Base-by-base conservation (phyloP, 2,888 invertebrate genomes). In the Baccha elongata region DNA sequence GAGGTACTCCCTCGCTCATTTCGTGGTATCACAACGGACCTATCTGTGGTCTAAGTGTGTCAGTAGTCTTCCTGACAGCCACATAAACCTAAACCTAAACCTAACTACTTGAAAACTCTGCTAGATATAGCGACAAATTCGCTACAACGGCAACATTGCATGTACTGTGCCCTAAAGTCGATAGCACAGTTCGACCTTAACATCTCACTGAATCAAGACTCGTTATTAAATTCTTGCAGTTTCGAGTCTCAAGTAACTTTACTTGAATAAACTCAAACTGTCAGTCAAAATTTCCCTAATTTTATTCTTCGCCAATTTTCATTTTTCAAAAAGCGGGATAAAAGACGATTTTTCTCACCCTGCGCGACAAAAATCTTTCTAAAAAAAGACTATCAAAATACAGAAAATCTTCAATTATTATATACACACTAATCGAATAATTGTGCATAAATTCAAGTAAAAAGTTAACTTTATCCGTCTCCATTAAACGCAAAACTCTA, bases 281-380 rank as follows among this genome's bases (percentile, higher is more conserved):
- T 83, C 83, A 83, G 55, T 65, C 62, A 19, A 76, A 83, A 73
- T 83, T 83, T 78, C 78, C 83, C 68, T 4, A 21, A 10, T 83
- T 78, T 78, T 46, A 52, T 50, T 83, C 68, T 44, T 78, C 68
- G 68, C n/a, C n/a, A n/a, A n/a, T n/a, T n/a, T n/a, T n/a, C n/a
- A n/a, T n/a, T 78, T 78, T 83, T 78, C 73, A 83, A 83, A 83
- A 83, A 83, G 83, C 83, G 83, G 78, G 83, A 83, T 72, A 83
- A 83, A 68, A 76, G 26, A 48, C 67, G 15, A 78, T 67, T 68
- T 76, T 83, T 72, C 48, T 78, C 68, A 73, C 68, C n/a, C 72
- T 78, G 72, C 78, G 68, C 68, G 71, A 72, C 29, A 48, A 69
- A 65, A 40, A 65, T 65, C 17, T 58, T 65, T 58, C 13, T 29